Base-by-base conservation (phyloP, 2,113 vertebrate species). In the Hemiscyllium ocellatum region DNA sequence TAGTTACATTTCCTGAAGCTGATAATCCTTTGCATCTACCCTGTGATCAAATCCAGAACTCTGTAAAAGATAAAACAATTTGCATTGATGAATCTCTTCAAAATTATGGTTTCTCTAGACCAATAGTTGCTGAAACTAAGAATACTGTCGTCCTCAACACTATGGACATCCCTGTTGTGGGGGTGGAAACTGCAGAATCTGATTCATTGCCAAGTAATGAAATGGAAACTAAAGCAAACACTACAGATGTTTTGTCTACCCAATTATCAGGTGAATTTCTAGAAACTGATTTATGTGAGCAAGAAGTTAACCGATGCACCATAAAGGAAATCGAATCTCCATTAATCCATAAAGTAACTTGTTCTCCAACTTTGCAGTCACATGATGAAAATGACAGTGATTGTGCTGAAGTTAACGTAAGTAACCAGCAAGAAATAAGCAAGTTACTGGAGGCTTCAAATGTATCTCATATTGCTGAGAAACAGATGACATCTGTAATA, bases 151-250 rank as follows among this genome's bases (percentile, higher is more conserved):
- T 66, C 19, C 37, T 93, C n/a, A 42, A 68, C 61, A 37, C 89
- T 37, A 93, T 66, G n/a, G 61, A 37, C 17, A 22, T 65, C 65
- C 89, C 33, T 93, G 33, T 93, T 93, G 33, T 37, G 65, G 89
- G 65, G 65, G 61, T 93, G 61, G 12, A 93, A n/a, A 66, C 33
- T 93, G 89, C 61, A 37, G 61, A 17, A 22, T 66, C 89, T 93
- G 89, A 93, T 66, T 93, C 89, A 66, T 93, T 93, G 66, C 89
- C 89, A n/a, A 66, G 89, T 66, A 93, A 93, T 93, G 89, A 19
- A 61, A 93, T 20, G 66, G 89, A 68, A 68, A 93, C 17, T 65
- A 66, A 93, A 93, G n/a, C 33, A 66, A 93, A 22, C 89, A 93
- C 89, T 93, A 93, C 61, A 93, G 61, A 66, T 37, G 65, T 66